phyloP scores from a whole-genome alignment of 2,113 vertebrate genomes.

The Lampris megalopsis region DNA sequence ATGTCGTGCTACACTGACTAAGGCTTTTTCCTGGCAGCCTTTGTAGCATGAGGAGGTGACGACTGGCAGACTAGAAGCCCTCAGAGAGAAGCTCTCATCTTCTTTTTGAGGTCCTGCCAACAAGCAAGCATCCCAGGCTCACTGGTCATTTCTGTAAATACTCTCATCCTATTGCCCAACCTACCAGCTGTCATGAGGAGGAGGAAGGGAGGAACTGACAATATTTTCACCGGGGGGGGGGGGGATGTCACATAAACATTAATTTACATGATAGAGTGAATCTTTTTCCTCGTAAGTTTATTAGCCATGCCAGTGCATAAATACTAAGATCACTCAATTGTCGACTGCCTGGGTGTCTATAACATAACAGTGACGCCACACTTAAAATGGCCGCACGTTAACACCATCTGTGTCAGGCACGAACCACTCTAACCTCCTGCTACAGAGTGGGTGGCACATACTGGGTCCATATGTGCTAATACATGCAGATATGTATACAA shows the following conservation, averaged over 20 bases:
- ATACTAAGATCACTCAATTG: not conserved
- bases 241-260: not conserved
- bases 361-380: slow-evolving; percentile 14
- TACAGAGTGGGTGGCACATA: slow-evolving; percentile 47
- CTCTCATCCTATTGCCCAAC: slow-evolving; percentile 40
- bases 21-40: slow-evolving; percentile 31
- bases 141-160: slow-evolving; percentile 65
- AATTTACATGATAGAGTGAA: not conserved
- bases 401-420: slow-evolving; percentile 67
- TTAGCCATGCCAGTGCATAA: slow-evolving; percentile 5
- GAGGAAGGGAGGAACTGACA: slow-evolving; percentile 13
- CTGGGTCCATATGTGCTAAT: slow-evolving; percentile 55
- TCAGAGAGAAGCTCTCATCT: slow-evolving; percentile 52
- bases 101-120: slow-evolving; percentile 63
- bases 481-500: slow-evolving; percentile 36
- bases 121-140: slow-evolving; percentile 46
- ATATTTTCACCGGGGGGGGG: not conserved
- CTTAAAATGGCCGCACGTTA: slow-evolving; percentile 63
- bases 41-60: slow-evolving; percentile 28
- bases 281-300: slow-evolving; percentile 7
- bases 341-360: slow-evolving; percentile 19
- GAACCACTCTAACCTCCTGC: slow-evolving; percentile 44
- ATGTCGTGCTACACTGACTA: not conserved
- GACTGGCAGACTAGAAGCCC: slow-evolving; percentile 14
- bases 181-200: slow-evolving; percentile 40